Conservation (phyloP, 2,113 vertebrate species). For the Marcusenius ussheri region DNA sequence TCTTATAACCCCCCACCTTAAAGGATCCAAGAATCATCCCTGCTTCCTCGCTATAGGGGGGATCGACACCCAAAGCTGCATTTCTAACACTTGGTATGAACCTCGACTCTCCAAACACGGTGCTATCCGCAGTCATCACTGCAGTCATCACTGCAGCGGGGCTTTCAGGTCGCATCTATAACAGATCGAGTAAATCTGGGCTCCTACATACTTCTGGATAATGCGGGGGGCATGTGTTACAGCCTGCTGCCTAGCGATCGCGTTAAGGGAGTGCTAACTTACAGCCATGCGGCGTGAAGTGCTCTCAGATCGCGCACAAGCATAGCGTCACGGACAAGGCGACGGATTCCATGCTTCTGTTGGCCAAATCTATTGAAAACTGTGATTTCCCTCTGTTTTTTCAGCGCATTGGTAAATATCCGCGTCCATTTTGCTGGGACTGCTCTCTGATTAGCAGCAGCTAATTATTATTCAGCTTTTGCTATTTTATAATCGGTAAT, state of each 20-base stretch:
- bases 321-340: background rate
- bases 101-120: background rate
- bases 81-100: background rate
- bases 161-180: background rate
- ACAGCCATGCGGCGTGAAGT: background rate
- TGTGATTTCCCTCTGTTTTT: background rate
- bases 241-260: background rate
- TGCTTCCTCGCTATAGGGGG: background rate
- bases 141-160: background rate
- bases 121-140: background rate
- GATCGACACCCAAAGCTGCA: background rate
- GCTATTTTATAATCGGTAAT: background rate
- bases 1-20: background rate
- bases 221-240: background rate
- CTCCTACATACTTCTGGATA: background rate
- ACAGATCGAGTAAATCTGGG: background rate
- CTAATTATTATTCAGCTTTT: background rate
- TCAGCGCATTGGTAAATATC: background rate
- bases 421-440: background rate
- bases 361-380: background rate
- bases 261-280: constrained; percentile 7
- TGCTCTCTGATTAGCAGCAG: background rate
- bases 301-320: background rate
- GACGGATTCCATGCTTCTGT: background rate
- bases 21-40: background rate